These are phyloP conservation scores for Phrynocephalus guinanensis DNA, from an alignment of 2,797 vertebrate genomes.

Conservation along the genomic window DNA sequence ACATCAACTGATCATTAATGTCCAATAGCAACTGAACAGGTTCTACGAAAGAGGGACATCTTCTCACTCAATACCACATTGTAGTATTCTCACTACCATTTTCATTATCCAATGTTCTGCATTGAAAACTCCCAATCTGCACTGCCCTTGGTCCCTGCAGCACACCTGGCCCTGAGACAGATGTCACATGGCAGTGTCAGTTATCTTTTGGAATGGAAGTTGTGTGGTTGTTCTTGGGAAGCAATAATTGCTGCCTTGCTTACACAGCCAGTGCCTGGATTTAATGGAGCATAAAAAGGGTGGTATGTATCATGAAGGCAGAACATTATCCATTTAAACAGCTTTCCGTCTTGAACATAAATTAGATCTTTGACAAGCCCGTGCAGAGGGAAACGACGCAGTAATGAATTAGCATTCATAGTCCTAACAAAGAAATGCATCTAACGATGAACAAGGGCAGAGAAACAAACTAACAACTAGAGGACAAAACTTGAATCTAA, in stretches of 20 bases:
- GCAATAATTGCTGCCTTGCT: slow-evolving; percentile 72
- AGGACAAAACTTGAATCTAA: slow-evolving; percentile 66
- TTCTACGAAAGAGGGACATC: neutral
- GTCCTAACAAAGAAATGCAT: slow-evolving; percentile 64
- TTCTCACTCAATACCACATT: neutral
- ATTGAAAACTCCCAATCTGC: slow-evolving; percentile 57
- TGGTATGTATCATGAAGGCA: slow-evolving; percentile 71
- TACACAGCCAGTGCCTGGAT: slow-evolving; percentile 68
- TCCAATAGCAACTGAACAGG: neutral
- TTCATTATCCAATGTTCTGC: slow-evolving; percentile 35
- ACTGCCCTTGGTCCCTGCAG: slow-evolving; percentile 46
- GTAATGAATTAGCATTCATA: slow-evolving; percentile 71
- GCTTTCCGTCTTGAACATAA: slow-evolving; percentile 68
- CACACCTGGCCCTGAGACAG: slow-evolving; percentile 60
- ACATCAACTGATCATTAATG: neutral
- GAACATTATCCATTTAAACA: slow-evolving; percentile 75
- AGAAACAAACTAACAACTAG: slow-evolving; percentile 55
- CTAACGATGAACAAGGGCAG: slow-evolving; percentile 47
- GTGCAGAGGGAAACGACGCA: slow-evolving; percentile 58
- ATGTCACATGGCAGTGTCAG: slow-evolving; percentile 66
- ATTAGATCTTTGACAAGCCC: slow-evolving; percentile 65
- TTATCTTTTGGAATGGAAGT: slow-evolving; percentile 62
- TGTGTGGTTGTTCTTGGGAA: slow-evolving; percentile 65
- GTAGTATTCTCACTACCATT: neutral
- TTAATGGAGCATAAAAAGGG: slow-evolving; percentile 73